Evolutionary conservation across 2,888 invertebrate genomes (phyloP).

Genomic region (Plutella xylostella): DNA sequence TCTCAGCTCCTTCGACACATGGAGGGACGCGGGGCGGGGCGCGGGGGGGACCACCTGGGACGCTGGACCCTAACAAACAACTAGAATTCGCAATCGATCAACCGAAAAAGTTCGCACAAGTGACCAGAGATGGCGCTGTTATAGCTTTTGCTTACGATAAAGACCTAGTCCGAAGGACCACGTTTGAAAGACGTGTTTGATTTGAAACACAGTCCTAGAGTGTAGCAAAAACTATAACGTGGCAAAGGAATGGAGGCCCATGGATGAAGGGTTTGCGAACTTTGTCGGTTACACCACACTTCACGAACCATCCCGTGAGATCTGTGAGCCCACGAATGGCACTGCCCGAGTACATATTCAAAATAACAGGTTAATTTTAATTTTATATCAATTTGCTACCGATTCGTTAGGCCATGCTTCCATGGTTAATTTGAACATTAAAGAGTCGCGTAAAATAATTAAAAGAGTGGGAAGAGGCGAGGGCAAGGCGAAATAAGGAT

Average conservation of each 20-base stretch:
- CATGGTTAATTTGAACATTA: constrained; percentile 53
- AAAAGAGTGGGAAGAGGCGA: constrained; percentile 46
- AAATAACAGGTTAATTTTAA: constrained; percentile 21
- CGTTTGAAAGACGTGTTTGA: no score
- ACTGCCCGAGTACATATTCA: constrained; percentile 60
- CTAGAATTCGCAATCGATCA: not conserved
- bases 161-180: no score
- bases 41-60: constrained; percentile 63
- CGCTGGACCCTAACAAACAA: constrained; percentile 17
- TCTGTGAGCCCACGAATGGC: constrained; percentile 58
- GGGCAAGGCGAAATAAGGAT: constrained; percentile 55
- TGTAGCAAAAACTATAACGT: no score
- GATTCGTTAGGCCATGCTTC: constrained; percentile 42
- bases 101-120: constrained; percentile 35
- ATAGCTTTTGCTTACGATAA: no score
- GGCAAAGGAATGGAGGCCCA: no score
- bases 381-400: constrained; percentile 14
- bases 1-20: constrained; percentile 59
- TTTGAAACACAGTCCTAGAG: no score
- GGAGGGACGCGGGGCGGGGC: constrained; percentile 64
- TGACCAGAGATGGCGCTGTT: no score
- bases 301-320: constrained; percentile 29
- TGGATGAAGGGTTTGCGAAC: constrained; percentile 28
- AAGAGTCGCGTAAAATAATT: constrained; percentile 23
- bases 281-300: constrained; percentile 31